A percentile compares a stretch with the other conserved stretches of the same genome.
Evolutionary conservation across 2,113 vertebrate genomes (phyloP).

Genomic region (Poecilia latipinna): DNA sequence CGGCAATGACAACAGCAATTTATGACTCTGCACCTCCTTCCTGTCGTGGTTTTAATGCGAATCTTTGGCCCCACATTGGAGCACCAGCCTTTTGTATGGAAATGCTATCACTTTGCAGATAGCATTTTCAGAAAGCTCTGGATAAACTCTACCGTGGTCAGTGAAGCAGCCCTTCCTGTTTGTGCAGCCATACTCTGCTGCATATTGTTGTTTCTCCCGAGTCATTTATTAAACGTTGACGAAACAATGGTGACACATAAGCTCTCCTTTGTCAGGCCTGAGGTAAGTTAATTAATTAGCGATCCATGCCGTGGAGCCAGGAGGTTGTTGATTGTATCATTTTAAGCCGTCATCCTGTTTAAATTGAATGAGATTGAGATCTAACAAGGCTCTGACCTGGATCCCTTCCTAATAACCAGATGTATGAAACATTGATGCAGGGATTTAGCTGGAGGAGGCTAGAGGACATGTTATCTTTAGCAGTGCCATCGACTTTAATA

Average conservation of each 20-base stretch:
- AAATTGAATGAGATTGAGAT: conserved; percentile 80
- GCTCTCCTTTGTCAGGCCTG: conserved; percentile 61
- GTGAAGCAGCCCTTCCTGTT: conserved; percentile 21
- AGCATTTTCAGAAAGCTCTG: conserved; percentile 27
- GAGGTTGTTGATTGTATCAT: conserved; percentile 77
- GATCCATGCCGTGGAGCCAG: conserved; percentile 64
- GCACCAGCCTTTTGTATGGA: conserved; percentile 59
- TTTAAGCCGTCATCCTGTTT: conserved; percentile 75
- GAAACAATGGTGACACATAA: conserved; percentile 68
- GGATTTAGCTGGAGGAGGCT: conserved; percentile 61
- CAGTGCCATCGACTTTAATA: conserved; percentile 55
- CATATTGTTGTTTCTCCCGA: conserved; percentile 35
- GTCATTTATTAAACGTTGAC: conserved; percentile 65
- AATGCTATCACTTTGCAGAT: conserved; percentile 31
- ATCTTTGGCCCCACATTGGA: conserved; percentile 38
- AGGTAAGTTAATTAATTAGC: conserved; percentile 76
- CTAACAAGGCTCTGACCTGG: conserved; percentile 77
- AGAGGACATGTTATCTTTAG: conserved; percentile 74
- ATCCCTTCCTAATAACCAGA: conserved; percentile 63
- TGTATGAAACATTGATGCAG: conserved; percentile 70
- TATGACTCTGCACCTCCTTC: conserved; percentile 35
- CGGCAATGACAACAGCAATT: conserved; percentile 38
- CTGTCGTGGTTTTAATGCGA: conserved; percentile 54
- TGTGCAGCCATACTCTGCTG: conserved; percentile 10
- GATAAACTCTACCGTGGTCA: conserved; percentile 24